Evolutionary conservation across 2,888 invertebrate genomes (phyloP).

Genomic region (Hypomecis punctinalis): DNA sequence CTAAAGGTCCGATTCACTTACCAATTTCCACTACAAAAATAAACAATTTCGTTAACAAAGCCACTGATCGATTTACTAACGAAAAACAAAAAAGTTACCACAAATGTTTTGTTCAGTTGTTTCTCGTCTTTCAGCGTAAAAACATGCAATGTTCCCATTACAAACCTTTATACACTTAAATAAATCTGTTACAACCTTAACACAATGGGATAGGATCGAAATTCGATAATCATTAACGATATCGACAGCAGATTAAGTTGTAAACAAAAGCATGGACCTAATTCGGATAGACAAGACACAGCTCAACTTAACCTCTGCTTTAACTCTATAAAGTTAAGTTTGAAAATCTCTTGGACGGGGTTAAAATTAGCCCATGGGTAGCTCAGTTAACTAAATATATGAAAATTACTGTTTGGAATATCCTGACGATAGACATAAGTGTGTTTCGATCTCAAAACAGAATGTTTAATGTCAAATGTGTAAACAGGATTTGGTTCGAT

Average conservation of each 20-base stretch:
- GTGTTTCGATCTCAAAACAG: conserved; percentile 44
- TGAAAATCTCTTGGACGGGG: conserved; percentile 46
- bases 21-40: conserved; percentile 29
- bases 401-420: conserved; percentile 71
- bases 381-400: conserved; percentile 76
- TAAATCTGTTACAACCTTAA: conserved; percentile 13
- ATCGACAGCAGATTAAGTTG: conserved; percentile 19
- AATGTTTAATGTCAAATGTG: conserved; percentile 43
- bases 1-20: conserved; percentile 17
- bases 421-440: conserved; percentile 68
- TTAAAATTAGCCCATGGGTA: conserved; percentile 57
- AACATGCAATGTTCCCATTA: conserved; percentile 57
- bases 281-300: conserved; percentile 10
- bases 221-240: conserved; percentile 10
- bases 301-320: conserved; percentile 29
- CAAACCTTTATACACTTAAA: conserved; percentile 21
- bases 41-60: conserved; percentile 46
- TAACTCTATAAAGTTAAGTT: conserved; percentile 44
- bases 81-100: conserved; percentile 60
- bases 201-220: conserved; percentile 16
- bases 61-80: conserved; percentile 64
- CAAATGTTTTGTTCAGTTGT: conserved; percentile 68
- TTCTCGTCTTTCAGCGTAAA: conserved; percentile 71
- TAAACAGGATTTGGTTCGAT: conserved; percentile 44
- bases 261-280: conserved; percentile 24